phyloP scores from a whole-genome alignment of 2,113 vertebrate genomes.

The Sula dactylatra region DNA sequence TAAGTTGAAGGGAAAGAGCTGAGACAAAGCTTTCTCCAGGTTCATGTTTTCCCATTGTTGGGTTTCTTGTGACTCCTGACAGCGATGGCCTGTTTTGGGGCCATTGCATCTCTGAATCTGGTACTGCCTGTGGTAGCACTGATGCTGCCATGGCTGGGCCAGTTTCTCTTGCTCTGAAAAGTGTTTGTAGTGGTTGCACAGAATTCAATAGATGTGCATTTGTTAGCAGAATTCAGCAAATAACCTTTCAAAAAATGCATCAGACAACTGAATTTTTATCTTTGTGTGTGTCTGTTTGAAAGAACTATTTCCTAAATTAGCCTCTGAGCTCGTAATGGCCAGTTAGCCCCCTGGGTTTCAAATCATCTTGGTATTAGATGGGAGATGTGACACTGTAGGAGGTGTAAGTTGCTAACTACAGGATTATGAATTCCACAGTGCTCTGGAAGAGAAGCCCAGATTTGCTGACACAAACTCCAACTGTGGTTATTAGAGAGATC shows the following conservation, averaged over 20 bases:
- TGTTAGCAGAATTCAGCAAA: neutral
- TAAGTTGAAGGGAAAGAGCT: neutral
- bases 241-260: neutral
- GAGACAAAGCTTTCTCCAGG: neutral
- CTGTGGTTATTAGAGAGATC: neutral
- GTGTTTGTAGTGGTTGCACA: neutral
- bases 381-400: neutral
- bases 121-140: neutral
- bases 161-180: neutral
- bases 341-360: neutral
- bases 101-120: neutral
- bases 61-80: neutral
- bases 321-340: accelerated
- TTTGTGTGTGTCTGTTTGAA: neutral
- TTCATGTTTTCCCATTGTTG: neutral
- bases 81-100: neutral
- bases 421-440: neutral
- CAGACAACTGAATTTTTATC: neutral
- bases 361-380: accelerated
- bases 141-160: neutral
- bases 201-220: neutral
- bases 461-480: neutral
- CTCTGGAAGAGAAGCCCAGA: neutral
- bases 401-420: neutral
- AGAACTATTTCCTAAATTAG: neutral